Conservation (phyloP, 1,140 invertebrate genomes). For the Sesamia nonagrioides region DNA sequence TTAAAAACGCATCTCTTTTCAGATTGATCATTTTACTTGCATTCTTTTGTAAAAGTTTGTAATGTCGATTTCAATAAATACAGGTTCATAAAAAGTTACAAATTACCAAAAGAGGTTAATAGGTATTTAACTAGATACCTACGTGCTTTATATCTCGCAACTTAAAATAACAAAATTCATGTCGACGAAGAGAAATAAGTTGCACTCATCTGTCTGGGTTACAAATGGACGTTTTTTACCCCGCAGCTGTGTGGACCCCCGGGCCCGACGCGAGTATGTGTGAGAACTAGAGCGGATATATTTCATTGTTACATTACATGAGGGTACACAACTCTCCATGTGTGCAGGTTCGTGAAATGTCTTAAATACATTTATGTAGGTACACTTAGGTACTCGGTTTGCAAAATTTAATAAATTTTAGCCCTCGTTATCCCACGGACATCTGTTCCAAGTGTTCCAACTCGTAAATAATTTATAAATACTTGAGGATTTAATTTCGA, state of each 20-base stretch:
- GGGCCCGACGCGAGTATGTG: neutral
- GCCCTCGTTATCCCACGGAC: neutral
- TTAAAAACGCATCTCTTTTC: no score
- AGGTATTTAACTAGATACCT: no score
- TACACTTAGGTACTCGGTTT: neutral
- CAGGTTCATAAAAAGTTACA: no score
- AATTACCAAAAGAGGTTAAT: no score
- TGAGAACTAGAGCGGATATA: slow-evolving; percentile 8
- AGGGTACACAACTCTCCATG: neutral
- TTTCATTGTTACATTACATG: slow-evolving; percentile 4
- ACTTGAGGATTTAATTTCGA: neutral
- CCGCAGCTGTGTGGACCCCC: slow-evolving; percentile 17
- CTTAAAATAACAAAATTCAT: neutral
- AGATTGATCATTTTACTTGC: no score
- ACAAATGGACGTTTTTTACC: slow-evolving; percentile 36
- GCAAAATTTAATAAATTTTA: neutral
- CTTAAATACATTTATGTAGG: neutral
- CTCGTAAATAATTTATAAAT: slow-evolving; percentile 10
- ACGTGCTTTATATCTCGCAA: neutral
- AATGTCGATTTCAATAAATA: no score
- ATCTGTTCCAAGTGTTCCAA: neutral
- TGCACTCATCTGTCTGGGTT: slow-evolving; percentile 19
- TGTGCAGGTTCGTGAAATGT: neutral
- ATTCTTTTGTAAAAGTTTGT: no score
- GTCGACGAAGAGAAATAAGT: slow-evolving; percentile 17